Evolutionary conservation across 2,888 invertebrate genomes (phyloP).

Genomic region (Aleiodes alternator): DNA sequence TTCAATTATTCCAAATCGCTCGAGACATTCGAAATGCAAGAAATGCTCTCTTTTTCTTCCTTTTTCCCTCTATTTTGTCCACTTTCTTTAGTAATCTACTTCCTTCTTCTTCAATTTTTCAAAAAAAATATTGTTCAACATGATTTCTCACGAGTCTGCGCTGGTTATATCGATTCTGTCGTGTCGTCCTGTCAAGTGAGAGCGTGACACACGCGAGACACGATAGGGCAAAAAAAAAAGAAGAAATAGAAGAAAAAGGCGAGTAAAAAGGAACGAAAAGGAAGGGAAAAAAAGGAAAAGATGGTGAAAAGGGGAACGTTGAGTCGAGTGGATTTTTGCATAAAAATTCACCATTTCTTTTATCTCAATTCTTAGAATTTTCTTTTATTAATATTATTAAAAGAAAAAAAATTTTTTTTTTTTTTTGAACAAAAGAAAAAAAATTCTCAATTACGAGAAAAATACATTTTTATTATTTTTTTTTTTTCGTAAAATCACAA

Average conservation of each 20-base stretch:
- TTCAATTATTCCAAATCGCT: too few species aligned
- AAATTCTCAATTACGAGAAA: too few species aligned
- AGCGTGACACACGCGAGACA: conserved; percentile 36
- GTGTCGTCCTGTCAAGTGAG: conserved; percentile 34
- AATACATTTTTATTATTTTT: too few species aligned
- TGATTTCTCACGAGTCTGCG: conserved; percentile 36
- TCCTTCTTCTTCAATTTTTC: conserved; percentile 6
- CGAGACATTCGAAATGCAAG: too few species aligned
- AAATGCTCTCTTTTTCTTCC: neutral
- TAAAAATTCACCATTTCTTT: conserved; percentile 1
- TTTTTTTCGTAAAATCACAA: too few species aligned
- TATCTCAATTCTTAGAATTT: conserved; percentile 13
- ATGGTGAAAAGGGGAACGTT: conserved; percentile 4
- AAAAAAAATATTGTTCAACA: conserved; percentile 22
- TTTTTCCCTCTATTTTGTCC: neutral
- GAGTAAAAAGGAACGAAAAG: neutral
- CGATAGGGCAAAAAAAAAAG: conserved; percentile 9
- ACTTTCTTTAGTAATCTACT: neutral
- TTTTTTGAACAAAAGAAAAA: too few species aligned
- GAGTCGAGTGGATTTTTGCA: conserved; percentile 17
- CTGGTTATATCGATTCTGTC: conserved; percentile 32
- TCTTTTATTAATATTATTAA: too few species aligned
- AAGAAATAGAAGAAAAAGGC: neutral
- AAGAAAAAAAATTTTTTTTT: too few species aligned
- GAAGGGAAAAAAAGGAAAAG: conserved; percentile 13